Conservation (phyloP, 1,140 invertebrate species). For the Drepana arcuata region DNA sequence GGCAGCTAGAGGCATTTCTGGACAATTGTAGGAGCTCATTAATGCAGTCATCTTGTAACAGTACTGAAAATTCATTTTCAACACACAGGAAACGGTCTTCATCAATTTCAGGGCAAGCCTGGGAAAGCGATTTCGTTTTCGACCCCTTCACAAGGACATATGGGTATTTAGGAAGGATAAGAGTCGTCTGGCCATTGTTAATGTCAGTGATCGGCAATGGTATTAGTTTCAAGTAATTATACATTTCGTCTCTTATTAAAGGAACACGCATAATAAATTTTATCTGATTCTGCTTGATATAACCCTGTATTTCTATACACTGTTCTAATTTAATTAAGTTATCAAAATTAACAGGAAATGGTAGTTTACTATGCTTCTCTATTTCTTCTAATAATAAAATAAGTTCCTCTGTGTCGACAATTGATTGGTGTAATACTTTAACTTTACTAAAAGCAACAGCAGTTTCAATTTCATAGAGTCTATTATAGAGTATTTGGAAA, state of each 20-base stretch:
- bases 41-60: too few relatives aligned
- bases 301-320: slow-evolving; percentile 12
- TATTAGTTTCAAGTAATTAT: slow-evolving; percentile 13
- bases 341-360: slow-evolving; percentile 9
- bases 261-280: slow-evolving; percentile 16
- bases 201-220: slow-evolving; percentile 7
- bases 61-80: slow-evolving; percentile 3
- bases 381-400: slow-evolving; percentile 9
- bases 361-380: slow-evolving; percentile 6
- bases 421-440: slow-evolving; percentile 11
- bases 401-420: slow-evolving; percentile 9
- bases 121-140: slow-evolving; percentile 9
- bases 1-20: too few relatives aligned
- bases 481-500: slow-evolving; percentile 3
- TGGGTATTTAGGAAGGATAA: slow-evolving; percentile 15
- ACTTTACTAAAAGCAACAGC: slow-evolving; percentile 10
- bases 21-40: too few relatives aligned
- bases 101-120: slow-evolving; percentile 11
- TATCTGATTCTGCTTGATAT: slow-evolving; percentile 14
- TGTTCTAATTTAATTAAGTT: slow-evolving; percentile 15
- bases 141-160: slow-evolving; percentile 13
- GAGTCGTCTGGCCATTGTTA: slow-evolving; percentile 1
- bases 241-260: slow-evolving; percentile 5
- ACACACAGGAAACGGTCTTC: slow-evolving; percentile 8
- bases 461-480: slow-evolving; percentile 10